phyloP scores from a whole-genome alignment of 2,888 invertebrate species.

The Erebia ligea region DNA sequence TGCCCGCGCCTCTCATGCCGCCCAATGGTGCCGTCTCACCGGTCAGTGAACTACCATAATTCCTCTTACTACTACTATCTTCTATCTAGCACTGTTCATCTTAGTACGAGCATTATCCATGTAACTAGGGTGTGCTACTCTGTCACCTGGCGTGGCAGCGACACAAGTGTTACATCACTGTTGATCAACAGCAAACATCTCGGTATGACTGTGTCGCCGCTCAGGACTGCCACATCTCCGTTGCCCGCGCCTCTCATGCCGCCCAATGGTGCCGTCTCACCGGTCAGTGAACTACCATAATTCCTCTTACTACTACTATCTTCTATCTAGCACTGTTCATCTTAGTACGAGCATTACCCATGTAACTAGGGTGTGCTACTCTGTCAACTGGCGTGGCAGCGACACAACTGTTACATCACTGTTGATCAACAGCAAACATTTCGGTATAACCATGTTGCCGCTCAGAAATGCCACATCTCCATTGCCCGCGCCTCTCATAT shows the following conservation, averaged over 20 bases:
- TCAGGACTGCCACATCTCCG: conserved; percentile 65
- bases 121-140: too few species aligned
- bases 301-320: too few species aligned
- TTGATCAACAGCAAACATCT: conserved; percentile 90
- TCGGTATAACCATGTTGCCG: conserved; percentile 87
- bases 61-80: too few species aligned
- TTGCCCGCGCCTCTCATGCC: conserved; percentile 53
- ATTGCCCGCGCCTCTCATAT: conserved; percentile 51
- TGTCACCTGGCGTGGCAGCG: conserved; percentile 84
- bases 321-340: too few species aligned
- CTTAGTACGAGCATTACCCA: too few species aligned
- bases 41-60: conserved; percentile 49
- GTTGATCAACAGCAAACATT: conserved; percentile 89
- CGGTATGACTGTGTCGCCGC: conserved; percentile 86
- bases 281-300: conserved; percentile 62
- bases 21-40: conserved; percentile 71
- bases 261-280: conserved; percentile 69
- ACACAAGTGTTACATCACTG: too few species aligned
- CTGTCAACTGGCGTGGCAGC: too few species aligned
- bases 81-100: too few species aligned
- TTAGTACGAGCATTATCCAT: too few species aligned
- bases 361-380: too few species aligned
- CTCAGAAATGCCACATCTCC: conserved; percentile 66
- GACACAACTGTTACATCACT: too few species aligned
- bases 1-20: conserved; percentile 52